Conservation (phyloP, 2,113 vertebrate genomes). For the Heterotis niloticus region DNA sequence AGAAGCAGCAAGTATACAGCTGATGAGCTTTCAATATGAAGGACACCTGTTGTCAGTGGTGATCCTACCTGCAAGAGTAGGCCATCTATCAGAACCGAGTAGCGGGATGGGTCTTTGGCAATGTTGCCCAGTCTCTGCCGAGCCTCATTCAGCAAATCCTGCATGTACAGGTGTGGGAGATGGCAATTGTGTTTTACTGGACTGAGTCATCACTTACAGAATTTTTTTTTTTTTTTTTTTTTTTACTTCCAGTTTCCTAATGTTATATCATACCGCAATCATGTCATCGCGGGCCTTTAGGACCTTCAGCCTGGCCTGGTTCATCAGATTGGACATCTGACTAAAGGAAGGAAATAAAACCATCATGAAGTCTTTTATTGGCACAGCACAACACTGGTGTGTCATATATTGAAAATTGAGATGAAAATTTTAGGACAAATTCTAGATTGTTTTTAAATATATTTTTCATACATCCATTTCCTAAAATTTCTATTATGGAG, state of each 20-base stretch:
- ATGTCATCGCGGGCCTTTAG: conserved; percentile 95
- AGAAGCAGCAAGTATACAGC: neutral
- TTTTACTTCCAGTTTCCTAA: neutral
- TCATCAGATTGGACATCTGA: conserved; percentile 98
- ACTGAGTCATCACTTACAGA: neutral
- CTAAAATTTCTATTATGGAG: too few relatives aligned
- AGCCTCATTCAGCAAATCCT: conserved; percentile 90
- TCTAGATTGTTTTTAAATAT: neutral
- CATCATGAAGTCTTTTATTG: conserved; percentile 3
- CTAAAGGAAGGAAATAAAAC: conserved; percentile 53
- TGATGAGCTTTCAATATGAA: neutral
- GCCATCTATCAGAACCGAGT: conserved; percentile 82
- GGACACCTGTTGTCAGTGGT: neutral
- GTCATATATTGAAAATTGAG: neutral
- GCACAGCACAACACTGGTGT: neutral
- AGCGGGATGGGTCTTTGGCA: conserved; percentile 78
- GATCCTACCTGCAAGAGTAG: conserved; percentile 81
- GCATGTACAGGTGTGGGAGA: conserved; percentile 27
- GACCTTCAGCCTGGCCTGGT: conserved; percentile 94
- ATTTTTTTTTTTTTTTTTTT: neutral
- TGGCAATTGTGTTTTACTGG: neutral
- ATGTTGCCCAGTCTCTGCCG: conserved; percentile 79
- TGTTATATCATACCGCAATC: conserved; percentile 74
- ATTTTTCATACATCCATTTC: neutral
- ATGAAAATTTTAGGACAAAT: neutral